Base-by-base conservation (phyloP, 1,140 invertebrate genomes). In the Lutraria rhynchaena region DNA sequence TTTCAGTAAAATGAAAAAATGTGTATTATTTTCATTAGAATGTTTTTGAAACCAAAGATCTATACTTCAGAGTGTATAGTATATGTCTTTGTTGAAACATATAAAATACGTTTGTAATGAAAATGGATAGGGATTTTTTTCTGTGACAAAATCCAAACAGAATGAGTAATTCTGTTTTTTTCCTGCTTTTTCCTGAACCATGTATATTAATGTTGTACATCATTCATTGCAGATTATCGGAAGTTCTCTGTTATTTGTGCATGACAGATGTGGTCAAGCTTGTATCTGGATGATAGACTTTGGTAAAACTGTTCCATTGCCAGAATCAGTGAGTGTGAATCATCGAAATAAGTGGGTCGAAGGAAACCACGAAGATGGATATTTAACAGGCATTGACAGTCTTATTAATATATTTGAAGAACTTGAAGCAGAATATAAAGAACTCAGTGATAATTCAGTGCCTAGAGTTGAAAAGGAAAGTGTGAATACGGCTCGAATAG, bases 301-400 rank as follows among this genome's bases (percentile, higher is more conserved):
- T 93, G 98, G 98, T 11, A 99, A 99, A 92, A 99, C 97, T 1
- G 94, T 97, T 60, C 95, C 95, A 19, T 93, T 99, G 58, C 97
- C 97, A 1, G 94, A 95, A 1, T 93, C 95, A 70, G 90, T 96
- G 57, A 93, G 90, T 63, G 96, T 99, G 73, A 94, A 95, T 78
- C 98, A 99, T 91, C 94, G 95, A 71, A 94, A 94, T 11, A 94
- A 95, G 51, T 99, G 98, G 98, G 95, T 95, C 84, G 96, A 98
- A 41, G 98, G 98, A n/a, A 99, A 99, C 92, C 98, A 99, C 89
- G 98, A 99, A 93, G 98, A 99, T 90, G 98, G 98, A 35, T 99
- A 99, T 92, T 93, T 99, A 67, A 96, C 97, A 83, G 98, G 98
- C 49, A 94, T 99, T 15, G 96, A 98, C 89, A 99, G 99, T 94